Evolutionary conservation across 2,113 vertebrate genomes (phyloP).

Genomic region (Choloepus hoffmanni): DNA sequence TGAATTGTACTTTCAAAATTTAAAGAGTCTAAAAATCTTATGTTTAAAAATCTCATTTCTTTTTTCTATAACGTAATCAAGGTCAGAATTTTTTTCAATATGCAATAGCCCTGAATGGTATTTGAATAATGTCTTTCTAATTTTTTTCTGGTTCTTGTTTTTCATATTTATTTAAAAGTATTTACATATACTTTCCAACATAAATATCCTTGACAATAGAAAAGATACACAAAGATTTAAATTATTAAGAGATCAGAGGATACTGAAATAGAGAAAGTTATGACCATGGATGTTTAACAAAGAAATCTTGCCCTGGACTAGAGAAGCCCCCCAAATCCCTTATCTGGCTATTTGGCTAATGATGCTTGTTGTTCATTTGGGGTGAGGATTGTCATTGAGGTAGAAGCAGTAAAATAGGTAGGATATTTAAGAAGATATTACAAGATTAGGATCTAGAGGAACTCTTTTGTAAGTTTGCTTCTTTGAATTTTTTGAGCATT

Average conservation of each 20-base stretch:
- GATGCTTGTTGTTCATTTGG: not conserved
- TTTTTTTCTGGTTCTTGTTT: not conserved
- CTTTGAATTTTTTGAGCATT: slow-evolving; percentile 35
- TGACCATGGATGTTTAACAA: not conserved
- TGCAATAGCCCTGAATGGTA: not conserved
- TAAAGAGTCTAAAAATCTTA: not conserved
- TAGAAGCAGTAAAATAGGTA: not conserved
- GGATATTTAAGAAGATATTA: not conserved
- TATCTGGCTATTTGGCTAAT: not conserved
- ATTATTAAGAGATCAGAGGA: slow-evolving; percentile 13
- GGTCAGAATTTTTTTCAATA: not conserved
- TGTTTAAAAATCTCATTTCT: not conserved
- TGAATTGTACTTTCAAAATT: not conserved
- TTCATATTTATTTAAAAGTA: slow-evolving; percentile 15
- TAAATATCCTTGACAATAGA: slow-evolving; percentile 1
- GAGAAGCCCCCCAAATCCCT: not conserved
- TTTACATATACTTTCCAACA: not conserved
- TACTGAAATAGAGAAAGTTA: not conserved
- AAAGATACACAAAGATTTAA: not conserved
- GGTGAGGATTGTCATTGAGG: not conserved
- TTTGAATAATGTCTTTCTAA: not conserved
- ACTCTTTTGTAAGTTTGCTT: not conserved
- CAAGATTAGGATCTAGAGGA: not conserved
- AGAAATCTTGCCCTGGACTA: not conserved
- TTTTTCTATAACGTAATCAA: slow-evolving; percentile 52